phyloP scores from a whole-genome alignment of 2,113 vertebrate species.

The Jacana jacana region DNA sequence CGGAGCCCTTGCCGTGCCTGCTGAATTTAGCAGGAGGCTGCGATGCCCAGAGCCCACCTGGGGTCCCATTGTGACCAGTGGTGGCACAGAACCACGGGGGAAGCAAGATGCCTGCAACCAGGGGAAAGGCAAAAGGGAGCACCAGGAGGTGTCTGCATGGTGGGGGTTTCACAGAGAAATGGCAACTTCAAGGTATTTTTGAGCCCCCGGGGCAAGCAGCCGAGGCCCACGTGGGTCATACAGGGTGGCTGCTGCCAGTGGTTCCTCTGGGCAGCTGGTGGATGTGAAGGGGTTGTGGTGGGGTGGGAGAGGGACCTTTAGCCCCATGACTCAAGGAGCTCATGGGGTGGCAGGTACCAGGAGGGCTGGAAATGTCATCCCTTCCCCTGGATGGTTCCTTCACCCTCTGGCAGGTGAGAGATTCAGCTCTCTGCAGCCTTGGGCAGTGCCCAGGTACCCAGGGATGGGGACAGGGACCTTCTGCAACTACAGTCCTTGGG shows the following conservation, averaged over 20 bases:
- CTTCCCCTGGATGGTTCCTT: neutral
- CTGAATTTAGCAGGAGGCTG: neutral
- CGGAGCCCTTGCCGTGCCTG: accelerated
- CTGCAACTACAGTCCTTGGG: neutral
- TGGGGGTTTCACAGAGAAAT: neutral
- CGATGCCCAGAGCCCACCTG: neutral
- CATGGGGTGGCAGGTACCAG: neutral
- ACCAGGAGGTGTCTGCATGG: neutral
- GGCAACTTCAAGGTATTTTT: neutral
- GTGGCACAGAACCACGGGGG: neutral
- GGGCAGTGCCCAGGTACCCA: neutral
- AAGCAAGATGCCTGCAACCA: neutral
- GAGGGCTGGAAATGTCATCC: neutral
- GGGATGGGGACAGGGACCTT: neutral
- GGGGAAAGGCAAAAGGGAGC: neutral
- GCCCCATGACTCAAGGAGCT: neutral
- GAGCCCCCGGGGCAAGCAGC: neutral
- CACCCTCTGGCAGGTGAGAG: neutral
- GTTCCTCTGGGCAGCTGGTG: neutral
- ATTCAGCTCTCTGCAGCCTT: too few species aligned
- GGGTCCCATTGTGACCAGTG: accelerated
- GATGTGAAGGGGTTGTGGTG: neutral
- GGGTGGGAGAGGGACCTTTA: neutral
- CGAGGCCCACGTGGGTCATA: accelerated
- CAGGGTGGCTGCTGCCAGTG: neutral